These are phyloP conservation scores for Hydrolagus colliei DNA, from an alignment of 2,797 vertebrate species.

Conservation along the genomic window DNA sequence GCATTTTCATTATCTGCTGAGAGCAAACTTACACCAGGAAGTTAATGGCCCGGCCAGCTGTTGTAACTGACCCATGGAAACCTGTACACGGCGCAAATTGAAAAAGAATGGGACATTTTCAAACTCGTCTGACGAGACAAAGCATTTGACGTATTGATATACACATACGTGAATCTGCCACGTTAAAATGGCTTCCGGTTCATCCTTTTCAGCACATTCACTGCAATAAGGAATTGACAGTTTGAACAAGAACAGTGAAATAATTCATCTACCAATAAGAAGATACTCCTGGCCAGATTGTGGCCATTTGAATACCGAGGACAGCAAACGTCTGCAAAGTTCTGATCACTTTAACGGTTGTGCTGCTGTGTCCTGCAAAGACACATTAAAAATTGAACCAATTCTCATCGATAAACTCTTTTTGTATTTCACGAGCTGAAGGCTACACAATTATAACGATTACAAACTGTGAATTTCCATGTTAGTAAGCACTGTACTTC, in stretches of 20 bases:
- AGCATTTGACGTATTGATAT: background rate
- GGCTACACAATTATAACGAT: background rate
- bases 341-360: background rate
- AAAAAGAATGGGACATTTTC: slow-evolving; percentile 4
- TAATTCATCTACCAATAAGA: too few species aligned
- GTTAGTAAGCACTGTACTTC: background rate
- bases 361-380: background rate
- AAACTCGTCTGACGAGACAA: background rate
- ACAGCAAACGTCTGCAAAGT: background rate
- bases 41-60: background rate
- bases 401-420: background rate
- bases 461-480: background rate
- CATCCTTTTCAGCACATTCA: background rate
- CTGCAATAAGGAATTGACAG: too few species aligned
- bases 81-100: background rate
- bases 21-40: too few species aligned
- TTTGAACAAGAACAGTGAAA: too few species aligned
- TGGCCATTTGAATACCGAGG: too few species aligned
- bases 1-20: background rate
- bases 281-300: background rate
- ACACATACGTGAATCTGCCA: background rate
- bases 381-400: background rate
- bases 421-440: background rate
- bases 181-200: background rate
- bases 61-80: background rate